Base-by-base conservation (phyloP, 2,797 vertebrate genomes). In the Phalloptychus januarius region DNA sequence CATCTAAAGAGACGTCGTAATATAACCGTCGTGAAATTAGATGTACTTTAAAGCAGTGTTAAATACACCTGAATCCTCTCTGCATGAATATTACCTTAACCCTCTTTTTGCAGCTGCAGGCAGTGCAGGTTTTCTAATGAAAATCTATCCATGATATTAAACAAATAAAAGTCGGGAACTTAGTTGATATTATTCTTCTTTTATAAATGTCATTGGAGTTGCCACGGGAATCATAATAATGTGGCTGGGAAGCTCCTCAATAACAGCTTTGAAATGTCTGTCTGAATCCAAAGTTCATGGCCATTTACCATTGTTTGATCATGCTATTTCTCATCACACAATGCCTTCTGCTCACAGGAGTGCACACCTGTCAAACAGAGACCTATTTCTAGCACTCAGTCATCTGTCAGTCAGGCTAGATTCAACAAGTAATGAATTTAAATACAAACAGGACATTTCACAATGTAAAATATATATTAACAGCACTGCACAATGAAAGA, bases 221-320 rank as follows among this genome's bases (percentile, higher is more conserved):
- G 86, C 87, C 67, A 82, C 75, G 88, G 92, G 84, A 91, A 83
- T 94, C 88, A 92, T 93, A 95, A 95, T 94, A 95, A 92, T 85
- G 86, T 86, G 85, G 74, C 71, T 74, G 88, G 83, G 84, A 84
- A 78, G 85, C 81, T 90, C 87, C 83, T 82, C 72, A 89, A 88
- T 91, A 93, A 92, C 90, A 93, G 87, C 75, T 77, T 77, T 61
- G 89, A 87, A 92, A 90, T 89, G 80, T 90, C 86, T 92, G 89
- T 82, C 83, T 82, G 78, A 91, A 88, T 91, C 93, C 87, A 92
- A 95, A 95, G 94, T 94, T 95, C 94, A 94, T 79, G 92, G 89
- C 89, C 92, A 79, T 93, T 94, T 92, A 83, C 89, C 74, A 86
- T 87, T 90, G 91, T 95, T 95, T 94, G 92, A 92, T 94, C 87